A percentile compares a stretch with the other conserved stretches of the same genome.
These are phyloP conservation scores for Aporrectodea caliginosa DNA, from an alignment of 1,140 invertebrate species.

Conservation along the genomic window DNA sequence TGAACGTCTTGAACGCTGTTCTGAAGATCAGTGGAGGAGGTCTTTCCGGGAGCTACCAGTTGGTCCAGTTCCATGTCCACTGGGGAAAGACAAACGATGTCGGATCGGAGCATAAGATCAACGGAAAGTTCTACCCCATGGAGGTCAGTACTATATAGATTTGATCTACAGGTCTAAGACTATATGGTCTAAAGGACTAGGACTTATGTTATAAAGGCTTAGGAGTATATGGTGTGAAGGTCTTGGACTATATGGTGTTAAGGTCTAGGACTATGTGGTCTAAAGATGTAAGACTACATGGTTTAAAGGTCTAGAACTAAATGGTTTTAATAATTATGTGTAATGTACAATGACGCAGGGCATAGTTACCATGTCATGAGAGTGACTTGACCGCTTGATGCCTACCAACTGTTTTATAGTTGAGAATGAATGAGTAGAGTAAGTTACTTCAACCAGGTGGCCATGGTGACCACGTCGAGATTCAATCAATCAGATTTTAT, in stretches of 20 bases:
- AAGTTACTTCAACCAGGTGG: no score
- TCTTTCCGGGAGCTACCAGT: conserved; percentile 37
- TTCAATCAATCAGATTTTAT: no score
- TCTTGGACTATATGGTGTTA: background rate
- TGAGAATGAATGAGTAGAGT: no score
- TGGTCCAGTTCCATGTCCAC: conserved; percentile 49
- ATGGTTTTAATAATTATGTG: no score
- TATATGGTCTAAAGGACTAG: background rate
- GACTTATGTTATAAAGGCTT: no score
- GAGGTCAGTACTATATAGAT: no score
- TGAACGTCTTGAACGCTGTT: background rate
- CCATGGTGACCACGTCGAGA: no score
- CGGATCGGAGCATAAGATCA: conserved; percentile 59
- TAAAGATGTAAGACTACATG: background rate
- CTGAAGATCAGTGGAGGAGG: conserved; percentile 9
- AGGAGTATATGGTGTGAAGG: background rate
- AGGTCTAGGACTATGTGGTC: background rate
- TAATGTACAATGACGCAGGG: no score
- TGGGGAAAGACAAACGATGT: conserved; percentile 40
- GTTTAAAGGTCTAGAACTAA: background rate
- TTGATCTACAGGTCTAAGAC: background rate
- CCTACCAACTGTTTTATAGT: no score
- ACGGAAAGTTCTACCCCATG: conserved; percentile 73
- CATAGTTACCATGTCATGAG: no score
- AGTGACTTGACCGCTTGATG: no score